Evolutionary conservation across 2,797 vertebrate species (phyloP), one percentile per base, ranked within the genome.

Genomic region (Melanotaenia parkinsoni): DNA sequence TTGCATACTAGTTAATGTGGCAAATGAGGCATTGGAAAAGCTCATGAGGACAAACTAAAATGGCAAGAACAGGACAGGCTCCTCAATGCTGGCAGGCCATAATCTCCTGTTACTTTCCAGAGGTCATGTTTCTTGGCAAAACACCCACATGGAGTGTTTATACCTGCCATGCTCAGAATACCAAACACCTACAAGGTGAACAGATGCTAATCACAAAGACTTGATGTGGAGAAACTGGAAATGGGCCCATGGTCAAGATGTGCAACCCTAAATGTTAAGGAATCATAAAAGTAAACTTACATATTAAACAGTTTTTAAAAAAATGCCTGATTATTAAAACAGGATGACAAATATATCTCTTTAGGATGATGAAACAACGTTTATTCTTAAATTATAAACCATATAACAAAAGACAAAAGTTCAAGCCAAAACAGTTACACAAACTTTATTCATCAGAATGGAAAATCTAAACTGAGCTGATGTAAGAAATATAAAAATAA

Each of bases 331-430:
- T 9, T 20, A 45, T 18, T 35, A 3, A 51, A 13, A 77, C 30
- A 57, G 58, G n/a, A 74, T 12, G 20, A 50, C 20, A 69, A 66
- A 62, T 59, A 62, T 59, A 20, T 35, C 28, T 5, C 50, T 78
- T 85, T 79, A 77, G 70, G 81, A 81, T 87, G 91, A 91, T 85
- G 86, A 93, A 89, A 86, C 91, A 70, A 88, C 77, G 82, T 93
- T 92, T 92, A 93, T 92, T 93, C 69, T 91, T 91, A 90, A 93
- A 88, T 93, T 90, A 92, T 83, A 89, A 91, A 89, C 76, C 32
- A 77, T 85, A 77, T 87, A 91, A 92, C 86, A 65, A 71, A 70
- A 88, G 88, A 51, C 86, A 87, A 88, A 88, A 87, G 61, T 78
- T 87, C 69, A 89, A 86, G 78, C 85, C 71, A 90, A 90, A 86